Evolutionary conservation across 2,113 vertebrate species (phyloP).

Genomic region (Sorex fumeus): DNA sequence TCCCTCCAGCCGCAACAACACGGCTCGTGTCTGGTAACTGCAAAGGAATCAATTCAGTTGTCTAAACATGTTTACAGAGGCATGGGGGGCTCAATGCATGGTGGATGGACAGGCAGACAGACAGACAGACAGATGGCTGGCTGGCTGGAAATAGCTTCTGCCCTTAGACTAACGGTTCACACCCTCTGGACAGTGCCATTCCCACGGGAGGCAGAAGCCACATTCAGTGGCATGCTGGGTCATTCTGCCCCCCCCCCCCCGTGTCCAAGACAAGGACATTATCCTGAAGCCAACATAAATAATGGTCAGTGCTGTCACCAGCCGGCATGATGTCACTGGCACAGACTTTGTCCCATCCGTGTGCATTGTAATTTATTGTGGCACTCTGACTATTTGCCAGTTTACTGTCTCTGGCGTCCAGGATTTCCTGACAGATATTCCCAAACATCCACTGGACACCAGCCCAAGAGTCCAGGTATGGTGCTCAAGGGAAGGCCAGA

Average conservation of each 20-base stretch:
- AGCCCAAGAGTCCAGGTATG: background rate
- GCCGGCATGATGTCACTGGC: constrained; percentile 67
- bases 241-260: background rate
- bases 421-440: constrained; percentile 6
- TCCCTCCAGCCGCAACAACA: background rate
- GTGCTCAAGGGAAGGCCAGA: background rate
- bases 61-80: constrained; percentile 24
- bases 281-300: constrained; percentile 39
- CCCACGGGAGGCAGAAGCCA: background rate
- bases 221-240: background rate
- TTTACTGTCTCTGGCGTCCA: constrained; percentile 21
- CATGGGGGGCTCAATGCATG: background rate
- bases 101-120: background rate
- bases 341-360: constrained; percentile 15
- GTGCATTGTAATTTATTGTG: constrained; percentile 60
- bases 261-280: constrained; percentile 50
- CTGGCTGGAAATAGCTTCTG: background rate
- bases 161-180: background rate
- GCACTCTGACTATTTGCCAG: constrained; percentile 44
- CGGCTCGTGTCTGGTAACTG: too few species aligned
- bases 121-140: background rate
- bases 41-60: constrained; percentile 35
- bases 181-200: background rate
- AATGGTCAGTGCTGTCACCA: constrained; percentile 44
- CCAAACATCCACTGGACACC: background rate